phyloP scores from a whole-genome alignment of 1,140 invertebrate genomes.

The Cotesia vestalis region DNA sequence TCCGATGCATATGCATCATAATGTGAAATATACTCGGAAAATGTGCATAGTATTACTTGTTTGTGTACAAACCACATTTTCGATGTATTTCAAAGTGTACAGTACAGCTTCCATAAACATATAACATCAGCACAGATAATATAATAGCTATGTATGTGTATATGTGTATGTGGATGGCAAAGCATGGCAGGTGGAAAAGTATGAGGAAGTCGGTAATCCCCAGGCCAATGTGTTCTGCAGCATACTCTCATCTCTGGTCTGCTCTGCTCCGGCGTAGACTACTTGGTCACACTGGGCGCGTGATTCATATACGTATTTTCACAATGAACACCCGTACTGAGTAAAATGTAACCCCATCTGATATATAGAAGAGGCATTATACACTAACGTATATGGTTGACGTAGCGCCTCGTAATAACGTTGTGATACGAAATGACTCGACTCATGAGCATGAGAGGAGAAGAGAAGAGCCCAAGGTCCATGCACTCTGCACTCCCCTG shows the following conservation, averaged over 20 bases:
- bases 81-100: too few species aligned
- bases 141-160: not conserved
- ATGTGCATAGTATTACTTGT: too few species aligned
- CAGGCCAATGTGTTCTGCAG: constrained; percentile 24
- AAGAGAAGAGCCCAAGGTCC: not conserved
- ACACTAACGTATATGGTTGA: constrained; percentile 24
- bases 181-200: constrained; percentile 13
- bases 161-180: not conserved
- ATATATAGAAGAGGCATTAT: constrained; percentile 15
- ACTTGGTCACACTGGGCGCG: constrained; percentile 6
- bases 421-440: not conserved
- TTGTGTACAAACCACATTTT: too few species aligned
- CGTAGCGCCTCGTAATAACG: constrained; percentile 30
- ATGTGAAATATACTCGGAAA: too few species aligned
- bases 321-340: constrained; percentile 2
- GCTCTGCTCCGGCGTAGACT: constrained; percentile 6
- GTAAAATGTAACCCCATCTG: constrained; percentile 24
- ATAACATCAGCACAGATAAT: not conserved
- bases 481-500: not conserved
- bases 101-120: not conserved
- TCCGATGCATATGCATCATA: too few species aligned
- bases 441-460: not conserved
- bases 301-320: constrained; percentile 28
- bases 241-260: too few species aligned
- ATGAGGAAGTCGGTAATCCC: constrained; percentile 23